Percentiles rank a stretch among this genome's conserved stretches.
Evolutionary conservation across 2,888 invertebrate species (phyloP).

Genomic region (Torymus aiolomorphi): DNA sequence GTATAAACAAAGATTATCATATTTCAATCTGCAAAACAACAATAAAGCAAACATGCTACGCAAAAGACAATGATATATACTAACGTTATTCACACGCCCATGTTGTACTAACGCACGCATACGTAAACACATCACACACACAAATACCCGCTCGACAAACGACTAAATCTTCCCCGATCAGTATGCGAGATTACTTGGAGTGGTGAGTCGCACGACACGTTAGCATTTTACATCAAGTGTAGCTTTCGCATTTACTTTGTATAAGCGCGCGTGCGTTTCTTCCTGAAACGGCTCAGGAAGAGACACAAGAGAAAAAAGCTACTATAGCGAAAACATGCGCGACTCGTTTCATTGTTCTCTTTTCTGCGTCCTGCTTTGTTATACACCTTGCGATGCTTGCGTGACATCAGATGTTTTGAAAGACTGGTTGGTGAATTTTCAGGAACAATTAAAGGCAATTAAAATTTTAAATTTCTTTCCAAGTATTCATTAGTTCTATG

Average conservation of each 20-base stretch:
- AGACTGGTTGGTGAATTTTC: background rate
- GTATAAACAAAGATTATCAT: constrained; percentile 12
- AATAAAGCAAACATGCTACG: background rate
- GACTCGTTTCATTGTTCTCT: constrained; percentile 10
- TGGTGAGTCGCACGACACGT: constrained; percentile 59
- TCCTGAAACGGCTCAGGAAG: background rate
- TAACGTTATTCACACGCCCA: constrained; percentile 26
- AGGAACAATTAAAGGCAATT: too few relatives aligned
- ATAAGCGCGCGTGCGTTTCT: background rate
- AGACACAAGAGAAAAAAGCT: background rate
- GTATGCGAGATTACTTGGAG: constrained; percentile 60
- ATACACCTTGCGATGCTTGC: constrained; percentile 30
- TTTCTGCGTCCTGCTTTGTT: background rate
- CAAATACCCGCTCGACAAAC: constrained; percentile 26
- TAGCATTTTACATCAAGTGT: constrained; percentile 17
- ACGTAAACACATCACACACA: constrained; percentile 49
- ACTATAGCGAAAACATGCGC: background rate
- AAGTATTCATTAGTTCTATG: too few relatives aligned
- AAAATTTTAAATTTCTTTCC: too few relatives aligned
- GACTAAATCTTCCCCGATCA: constrained; percentile 36
- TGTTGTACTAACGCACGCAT: constrained; percentile 47
- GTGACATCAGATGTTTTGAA: background rate
- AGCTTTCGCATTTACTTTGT: constrained; percentile 11
- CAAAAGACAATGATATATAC: constrained; percentile 15
- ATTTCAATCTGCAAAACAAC: constrained; percentile 13